Evolutionary conservation across 2,113 vertebrate genomes (phyloP), one percentile per base, ranked within the genome.

Genomic region (Fulica atra): DNA sequence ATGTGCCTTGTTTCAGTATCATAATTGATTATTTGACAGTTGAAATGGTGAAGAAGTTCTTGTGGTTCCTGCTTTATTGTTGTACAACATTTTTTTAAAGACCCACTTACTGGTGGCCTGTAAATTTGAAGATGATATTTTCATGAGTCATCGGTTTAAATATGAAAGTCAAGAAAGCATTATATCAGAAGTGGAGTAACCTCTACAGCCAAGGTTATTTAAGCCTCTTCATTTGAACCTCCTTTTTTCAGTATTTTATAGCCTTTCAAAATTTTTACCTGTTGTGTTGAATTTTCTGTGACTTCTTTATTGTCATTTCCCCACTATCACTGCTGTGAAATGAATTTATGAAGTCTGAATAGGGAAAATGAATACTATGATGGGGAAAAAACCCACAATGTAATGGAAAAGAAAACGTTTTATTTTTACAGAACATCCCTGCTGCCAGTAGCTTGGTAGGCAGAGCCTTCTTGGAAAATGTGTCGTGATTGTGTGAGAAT

Each of bases 21-120:
- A 31, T 82, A 91, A 89, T 92, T 97, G 95, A 94, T 96, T 95
- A 92, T 56, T 76, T 74, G 74, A 65, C 48, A 31, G 54, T 84
- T 87, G 61, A 96, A 81, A 94, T 93, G 80, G 29, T 92, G 80
- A 76, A 83, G 82, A 96, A 85, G 71, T 83, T 78, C 54, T 89
- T 94, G 68, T 84, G 29, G 77, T 76, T 84, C 60, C 17, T 84
- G 31, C 42, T 90, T 77, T 91, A 87, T 93, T 86, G 65, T 85
- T 83, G 60, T 53, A 60, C 65, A 82, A 56, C 70, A 33, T 68
- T 83, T 94, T 92, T 72, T 82, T n/a, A 44, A 92, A 94, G 92
- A 64, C 16, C 44, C 31, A 29, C 56, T 95, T 92, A 84, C 80
- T 71, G 50, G 82, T 63, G 79, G 66, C 64, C 76, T 91, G 65